Evolutionary conservation across 2,888 invertebrate species (phyloP).

Genomic region (Leucophora obtusa): DNA sequence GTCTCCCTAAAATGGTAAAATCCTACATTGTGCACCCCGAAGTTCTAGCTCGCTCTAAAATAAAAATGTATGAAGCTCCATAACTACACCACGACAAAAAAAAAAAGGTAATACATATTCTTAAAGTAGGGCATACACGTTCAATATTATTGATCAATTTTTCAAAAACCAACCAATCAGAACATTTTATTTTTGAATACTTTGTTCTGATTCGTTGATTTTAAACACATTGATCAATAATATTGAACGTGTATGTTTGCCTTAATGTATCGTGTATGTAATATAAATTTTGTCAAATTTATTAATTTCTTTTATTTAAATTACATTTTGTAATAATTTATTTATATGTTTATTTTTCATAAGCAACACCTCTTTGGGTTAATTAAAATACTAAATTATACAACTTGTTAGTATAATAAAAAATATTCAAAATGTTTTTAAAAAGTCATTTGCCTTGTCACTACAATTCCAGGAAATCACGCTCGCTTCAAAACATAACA

Average conservation of each 20-base stretch:
- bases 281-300: background rate
- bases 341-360: constrained; percentile 21
- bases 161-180: no score
- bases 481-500: background rate
- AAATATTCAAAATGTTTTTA: constrained; percentile 60
- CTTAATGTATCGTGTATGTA: no score
- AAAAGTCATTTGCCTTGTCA: constrained; percentile 65
- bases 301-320: background rate
- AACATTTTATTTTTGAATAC: no score
- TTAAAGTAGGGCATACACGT: no score
- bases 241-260: no score
- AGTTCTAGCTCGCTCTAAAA: no score
- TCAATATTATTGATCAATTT: no score
- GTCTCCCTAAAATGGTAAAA: no score
- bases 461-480: constrained; percentile 57
- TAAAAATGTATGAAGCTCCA: no score
- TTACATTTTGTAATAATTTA: background rate
- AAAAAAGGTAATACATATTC: background rate
- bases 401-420: constrained; percentile 19
- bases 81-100: background rate
- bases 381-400: constrained; percentile 50
- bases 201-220: no score
- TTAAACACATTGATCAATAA: no score
- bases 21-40: no score
- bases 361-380: constrained; percentile 45